Evolutionary conservation across 2,113 vertebrate species (phyloP).

Genomic region (Notothenia rossii): DNA sequence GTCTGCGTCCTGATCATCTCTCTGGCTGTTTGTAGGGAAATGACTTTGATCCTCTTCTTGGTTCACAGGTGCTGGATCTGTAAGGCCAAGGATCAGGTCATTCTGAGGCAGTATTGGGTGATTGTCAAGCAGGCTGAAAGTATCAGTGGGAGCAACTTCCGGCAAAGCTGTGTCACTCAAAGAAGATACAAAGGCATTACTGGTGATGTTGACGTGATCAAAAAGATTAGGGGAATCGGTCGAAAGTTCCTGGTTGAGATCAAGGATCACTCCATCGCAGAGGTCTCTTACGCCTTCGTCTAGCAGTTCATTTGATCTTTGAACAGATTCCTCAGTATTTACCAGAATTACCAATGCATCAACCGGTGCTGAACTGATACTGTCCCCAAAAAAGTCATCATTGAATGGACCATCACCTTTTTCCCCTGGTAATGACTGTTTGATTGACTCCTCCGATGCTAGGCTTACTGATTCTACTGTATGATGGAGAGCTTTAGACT

Average conservation of each 20-base stretch:
- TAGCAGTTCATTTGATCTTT: constrained; percentile 11
- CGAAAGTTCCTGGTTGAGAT: constrained; percentile 15
- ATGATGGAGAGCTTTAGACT: constrained; percentile 13
- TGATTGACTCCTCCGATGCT: constrained; percentile 3
- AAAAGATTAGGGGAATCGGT: constrained; percentile 19
- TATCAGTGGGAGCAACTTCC: constrained; percentile 16
- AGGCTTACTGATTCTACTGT: background rate
- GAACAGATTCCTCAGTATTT: background rate
- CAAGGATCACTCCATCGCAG: background rate
- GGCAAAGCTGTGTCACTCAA: constrained; percentile 7
- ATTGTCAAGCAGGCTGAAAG: constrained; percentile 33
- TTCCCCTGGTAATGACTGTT: background rate
- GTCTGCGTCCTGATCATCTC: constrained; percentile 24
- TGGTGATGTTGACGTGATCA: background rate
- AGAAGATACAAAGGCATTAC: constrained; percentile 16
- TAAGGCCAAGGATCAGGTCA: constrained; percentile 8
- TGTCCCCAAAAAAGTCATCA: constrained; percentile 17
- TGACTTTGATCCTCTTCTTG: constrained; percentile 29
- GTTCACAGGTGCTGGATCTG: constrained; percentile 2
- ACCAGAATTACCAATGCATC: constrained; percentile 3
- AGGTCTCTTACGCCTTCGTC: background rate
- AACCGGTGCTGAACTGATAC: background rate
- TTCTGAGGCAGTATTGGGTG: background rate
- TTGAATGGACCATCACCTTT: constrained; percentile 20
- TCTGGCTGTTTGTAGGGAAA: constrained; percentile 10